Conservation (phyloP, 35 echinoderm and acorn worm genomes). For the Apostichopus californicus region DNA sequence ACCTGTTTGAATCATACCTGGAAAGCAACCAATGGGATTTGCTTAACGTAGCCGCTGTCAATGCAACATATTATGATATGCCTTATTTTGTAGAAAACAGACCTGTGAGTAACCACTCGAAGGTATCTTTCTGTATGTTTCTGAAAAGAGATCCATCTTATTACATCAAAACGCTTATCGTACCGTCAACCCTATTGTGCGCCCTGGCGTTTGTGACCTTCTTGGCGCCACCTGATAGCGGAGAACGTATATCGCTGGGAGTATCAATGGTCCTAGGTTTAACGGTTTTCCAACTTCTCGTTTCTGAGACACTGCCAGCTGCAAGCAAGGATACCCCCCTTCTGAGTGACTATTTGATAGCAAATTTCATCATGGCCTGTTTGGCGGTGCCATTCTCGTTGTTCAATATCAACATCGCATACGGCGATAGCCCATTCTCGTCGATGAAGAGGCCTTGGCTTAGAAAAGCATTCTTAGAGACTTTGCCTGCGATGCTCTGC, state of each 20-base stretch:
- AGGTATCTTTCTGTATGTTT: neutral
- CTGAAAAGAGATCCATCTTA: neutral
- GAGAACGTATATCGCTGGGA: neutral
- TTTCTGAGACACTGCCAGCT: neutral
- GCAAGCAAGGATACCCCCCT: slow-evolving; percentile 7
- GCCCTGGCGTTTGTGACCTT: neutral
- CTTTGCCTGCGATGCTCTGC: neutral
- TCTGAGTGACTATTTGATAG: neutral
- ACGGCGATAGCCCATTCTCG: neutral
- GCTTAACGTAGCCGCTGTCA: neutral
- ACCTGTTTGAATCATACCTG: neutral
- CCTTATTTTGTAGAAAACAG: neutral
- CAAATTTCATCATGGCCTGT: neutral
- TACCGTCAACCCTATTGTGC: neutral
- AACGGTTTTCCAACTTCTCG: slow-evolving; percentile 8
- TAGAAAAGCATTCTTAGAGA: neutral
- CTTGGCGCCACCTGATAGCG: neutral
- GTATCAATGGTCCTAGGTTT: neutral
- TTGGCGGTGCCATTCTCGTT: slow-evolving; percentile 20
- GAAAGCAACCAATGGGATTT: neutral
- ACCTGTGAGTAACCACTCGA: neutral
- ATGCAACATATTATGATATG: neutral
- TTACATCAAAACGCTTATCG: neutral
- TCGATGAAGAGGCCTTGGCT: too few species aligned
- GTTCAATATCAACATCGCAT: slow-evolving; percentile 8